Evolutionary conservation across 2,888 invertebrate species (phyloP).

Genomic region (Sipha maydis): DNA sequence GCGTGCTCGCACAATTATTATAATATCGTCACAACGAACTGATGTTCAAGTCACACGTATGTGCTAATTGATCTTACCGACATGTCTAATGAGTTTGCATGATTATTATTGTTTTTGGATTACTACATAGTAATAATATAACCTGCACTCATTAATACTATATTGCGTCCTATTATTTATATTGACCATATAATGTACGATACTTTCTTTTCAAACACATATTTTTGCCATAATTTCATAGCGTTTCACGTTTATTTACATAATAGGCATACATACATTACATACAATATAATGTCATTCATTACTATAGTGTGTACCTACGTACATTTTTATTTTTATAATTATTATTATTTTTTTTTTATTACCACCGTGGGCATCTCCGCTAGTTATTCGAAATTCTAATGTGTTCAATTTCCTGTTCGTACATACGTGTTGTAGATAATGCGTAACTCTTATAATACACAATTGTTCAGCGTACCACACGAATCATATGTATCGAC

Average conservation of each 20-base stretch:
- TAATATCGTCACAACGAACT: neutral
- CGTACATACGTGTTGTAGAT: neutral
- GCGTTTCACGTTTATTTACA: too few species aligned
- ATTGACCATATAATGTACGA: too few species aligned
- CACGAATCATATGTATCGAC: too few species aligned
- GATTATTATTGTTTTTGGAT: conserved; percentile 14
- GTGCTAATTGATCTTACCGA: conserved; percentile 42
- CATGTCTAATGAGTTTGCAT: conserved; percentile 5
- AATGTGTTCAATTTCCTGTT: neutral
- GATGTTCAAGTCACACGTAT: conserved; percentile 2
- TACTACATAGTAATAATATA: neutral
- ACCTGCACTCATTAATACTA: too few species aligned
- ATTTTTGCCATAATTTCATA: neutral
- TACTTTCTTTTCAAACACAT: neutral
- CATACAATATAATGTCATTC: too few species aligned
- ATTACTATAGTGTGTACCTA: too few species aligned
- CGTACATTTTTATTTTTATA: too few species aligned
- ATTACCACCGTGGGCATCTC: too few species aligned
- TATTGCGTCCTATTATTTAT: too few species aligned
- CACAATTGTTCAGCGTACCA: neutral
- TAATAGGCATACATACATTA: too few species aligned
- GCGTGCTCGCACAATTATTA: neutral
- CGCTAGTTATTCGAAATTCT: neutral
- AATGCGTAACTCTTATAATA: neutral
- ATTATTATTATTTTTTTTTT: too few species aligned